Evolutionary conservation across 2,113 vertebrate genomes (phyloP), one percentile per base, ranked within the genome.

Genomic region (Holacanthus passer): DNA sequence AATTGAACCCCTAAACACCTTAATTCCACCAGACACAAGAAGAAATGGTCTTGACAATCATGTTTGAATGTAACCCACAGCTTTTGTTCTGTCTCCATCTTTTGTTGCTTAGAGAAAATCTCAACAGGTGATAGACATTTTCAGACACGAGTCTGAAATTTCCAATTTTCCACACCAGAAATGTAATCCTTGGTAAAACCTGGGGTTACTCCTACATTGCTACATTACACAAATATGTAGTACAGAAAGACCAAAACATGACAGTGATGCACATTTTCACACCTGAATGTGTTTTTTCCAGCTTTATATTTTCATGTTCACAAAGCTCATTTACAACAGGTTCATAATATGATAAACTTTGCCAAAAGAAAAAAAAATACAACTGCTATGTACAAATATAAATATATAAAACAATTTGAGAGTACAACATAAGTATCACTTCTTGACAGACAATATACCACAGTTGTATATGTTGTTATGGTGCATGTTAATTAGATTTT

Each of bases 271-370:
- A n/a, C 37, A 73, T n/a, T 27, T 35, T 66, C 7, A 50, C 53
- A 73, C 5, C n/a, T 41, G 43, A 65, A 69, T 17, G 22, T 31
- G 27, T 29, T 53, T 74, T 52, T 53, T 59, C 16, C 1, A n/a
- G 22, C 43, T 41, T 73, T 55, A 47, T 62, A 68, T 62, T 74
- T 66, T 65, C 35, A 63, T 47, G 41, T 62, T 79, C 56, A 85
- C 70, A 71, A 7, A 47, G 19, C 29, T 62, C 52, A 13, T 60
- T 66, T 35, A 83, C 81, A 77, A 77, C 71, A 76, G 22, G 47
- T 47, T 63, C 8, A 32, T 47, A 29, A 19, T 35, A 74, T 39
- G 24, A 77, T 29, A 35, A 81, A 73, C 48, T 64, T 59, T 81
- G 56, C 43, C 68, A 75, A 66, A 82, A 60, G 0, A 22, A 64